Conservation (phyloP, 1,140 invertebrate species). For the Carposina sasakii region DNA sequence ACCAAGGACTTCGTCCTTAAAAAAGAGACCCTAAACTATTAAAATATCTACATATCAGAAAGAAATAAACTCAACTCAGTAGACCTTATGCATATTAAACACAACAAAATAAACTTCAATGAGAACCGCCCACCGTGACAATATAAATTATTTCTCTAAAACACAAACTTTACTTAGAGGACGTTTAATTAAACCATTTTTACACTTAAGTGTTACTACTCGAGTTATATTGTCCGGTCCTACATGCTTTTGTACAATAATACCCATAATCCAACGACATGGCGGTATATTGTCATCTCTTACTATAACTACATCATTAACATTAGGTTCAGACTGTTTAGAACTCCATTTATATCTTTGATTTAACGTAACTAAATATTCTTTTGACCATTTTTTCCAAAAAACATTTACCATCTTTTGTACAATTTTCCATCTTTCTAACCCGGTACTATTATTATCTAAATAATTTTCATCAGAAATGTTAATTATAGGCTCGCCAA, state of each 20-base stretch:
- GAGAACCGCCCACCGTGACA: no score
- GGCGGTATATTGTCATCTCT: neutral
- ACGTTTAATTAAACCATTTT: neutral
- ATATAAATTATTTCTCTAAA: conserved; percentile 8
- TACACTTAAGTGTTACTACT: neutral
- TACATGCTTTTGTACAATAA: neutral
- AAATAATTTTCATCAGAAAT: neutral
- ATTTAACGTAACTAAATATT: neutral
- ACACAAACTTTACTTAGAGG: conserved; percentile 18
- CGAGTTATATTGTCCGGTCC: neutral
- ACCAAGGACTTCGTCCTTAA: no score
- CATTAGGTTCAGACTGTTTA: neutral
- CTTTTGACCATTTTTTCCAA: neutral
- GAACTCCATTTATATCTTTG: neutral
- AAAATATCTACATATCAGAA: no score
- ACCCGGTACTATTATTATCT: neutral
- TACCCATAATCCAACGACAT: neutral
- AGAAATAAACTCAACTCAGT: no score
- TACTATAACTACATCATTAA: neutral
- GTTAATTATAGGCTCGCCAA: neutral
- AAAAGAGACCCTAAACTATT: no score
- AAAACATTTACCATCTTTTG: conserved; percentile 1
- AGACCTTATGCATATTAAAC: no score
- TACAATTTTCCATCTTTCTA: neutral
- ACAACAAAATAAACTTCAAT: no score